Percentiles rank a stretch among this genome's conserved stretches.
Evolutionary conservation across 2,113 vertebrate genomes (phyloP).

Genomic region (Lanius ludovicianus): DNA sequence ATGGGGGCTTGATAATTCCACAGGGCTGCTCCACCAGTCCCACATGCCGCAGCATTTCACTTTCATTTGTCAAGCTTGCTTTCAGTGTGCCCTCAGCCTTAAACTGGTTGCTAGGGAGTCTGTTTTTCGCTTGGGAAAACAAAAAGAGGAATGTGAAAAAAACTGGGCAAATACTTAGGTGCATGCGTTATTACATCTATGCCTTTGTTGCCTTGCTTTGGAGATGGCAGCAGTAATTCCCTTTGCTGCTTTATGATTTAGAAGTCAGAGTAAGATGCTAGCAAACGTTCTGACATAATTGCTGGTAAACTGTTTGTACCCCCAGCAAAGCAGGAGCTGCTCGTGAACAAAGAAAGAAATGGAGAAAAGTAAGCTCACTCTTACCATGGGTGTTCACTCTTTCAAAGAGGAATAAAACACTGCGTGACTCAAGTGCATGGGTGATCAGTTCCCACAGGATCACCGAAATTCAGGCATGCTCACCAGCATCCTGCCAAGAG

Average conservation of each 20-base stretch:
- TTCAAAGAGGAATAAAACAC: neutral
- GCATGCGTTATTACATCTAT: neutral
- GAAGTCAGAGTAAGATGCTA: neutral
- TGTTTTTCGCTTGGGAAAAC: constrained; percentile 22
- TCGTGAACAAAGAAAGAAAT: neutral
- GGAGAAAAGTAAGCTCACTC: neutral
- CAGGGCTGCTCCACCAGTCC: neutral
- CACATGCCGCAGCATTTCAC: neutral
- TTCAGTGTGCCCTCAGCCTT: neutral
- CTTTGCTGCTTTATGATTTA: neutral
- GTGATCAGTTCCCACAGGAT: neutral
- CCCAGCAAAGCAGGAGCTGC: neutral
- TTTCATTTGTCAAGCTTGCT: neutral
- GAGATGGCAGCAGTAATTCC: neutral
- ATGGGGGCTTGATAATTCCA: neutral
- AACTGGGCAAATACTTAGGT: neutral
- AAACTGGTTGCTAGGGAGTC: constrained; percentile 25
- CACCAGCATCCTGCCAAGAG: neutral
- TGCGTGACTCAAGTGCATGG: fast-evolving
- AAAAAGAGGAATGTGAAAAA: constrained; percentile 11
- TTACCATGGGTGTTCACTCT: neutral
- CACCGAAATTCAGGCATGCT: neutral
- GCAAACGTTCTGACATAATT: neutral
- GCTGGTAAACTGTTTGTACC: neutral
- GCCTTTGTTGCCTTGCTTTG: neutral